These are phyloP conservation scores for Myathropa florea DNA, from an alignment of 2,888 invertebrate species.

Conservation along the genomic window DNA sequence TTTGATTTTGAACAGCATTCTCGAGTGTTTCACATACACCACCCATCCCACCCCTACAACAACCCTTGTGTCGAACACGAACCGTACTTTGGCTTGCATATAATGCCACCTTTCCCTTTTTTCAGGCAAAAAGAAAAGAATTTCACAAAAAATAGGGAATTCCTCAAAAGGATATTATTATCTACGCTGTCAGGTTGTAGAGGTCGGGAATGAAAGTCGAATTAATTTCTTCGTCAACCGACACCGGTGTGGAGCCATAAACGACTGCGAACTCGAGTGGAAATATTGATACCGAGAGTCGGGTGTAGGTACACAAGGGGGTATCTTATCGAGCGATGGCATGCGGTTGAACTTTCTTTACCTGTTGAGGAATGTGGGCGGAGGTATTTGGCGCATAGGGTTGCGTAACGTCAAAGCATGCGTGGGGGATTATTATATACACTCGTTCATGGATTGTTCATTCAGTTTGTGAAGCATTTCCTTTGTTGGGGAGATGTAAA, in stretches of 20 bases:
- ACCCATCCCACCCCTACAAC: neutral
- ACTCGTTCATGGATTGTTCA: conserved; percentile 21
- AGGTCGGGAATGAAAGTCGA: conserved; percentile 48
- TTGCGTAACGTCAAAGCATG: neutral
- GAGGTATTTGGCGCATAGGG: neutral
- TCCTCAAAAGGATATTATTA: conserved; percentile 49
- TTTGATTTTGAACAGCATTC: conserved; percentile 3
- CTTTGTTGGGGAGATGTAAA: conserved; percentile 36
- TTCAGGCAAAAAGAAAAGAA: conserved; percentile 9
- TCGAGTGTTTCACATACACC: conserved; percentile 34
- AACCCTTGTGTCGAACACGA: conserved; percentile 20
- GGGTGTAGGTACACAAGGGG: neutral
- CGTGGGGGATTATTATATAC: neutral
- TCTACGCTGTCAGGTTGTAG: conserved; percentile 21
- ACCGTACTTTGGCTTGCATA: neutral
- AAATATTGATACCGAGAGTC: conserved; percentile 25
- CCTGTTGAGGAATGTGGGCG: conserved; percentile 36
- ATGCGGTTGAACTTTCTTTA: conserved; percentile 45
- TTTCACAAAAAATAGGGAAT: conserved; percentile 39
- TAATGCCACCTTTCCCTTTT: conserved; percentile 24
- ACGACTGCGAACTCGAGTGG: conserved; percentile 29
- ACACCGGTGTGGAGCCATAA: conserved; percentile 31
- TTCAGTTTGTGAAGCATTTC: conserved; percentile 35
- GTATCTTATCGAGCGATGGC: conserved; percentile 16
- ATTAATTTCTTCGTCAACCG: conserved; percentile 54